Evolutionary conservation across 2,888 invertebrate species (phyloP).

Genomic region (Odontomyia ornata): DNA sequence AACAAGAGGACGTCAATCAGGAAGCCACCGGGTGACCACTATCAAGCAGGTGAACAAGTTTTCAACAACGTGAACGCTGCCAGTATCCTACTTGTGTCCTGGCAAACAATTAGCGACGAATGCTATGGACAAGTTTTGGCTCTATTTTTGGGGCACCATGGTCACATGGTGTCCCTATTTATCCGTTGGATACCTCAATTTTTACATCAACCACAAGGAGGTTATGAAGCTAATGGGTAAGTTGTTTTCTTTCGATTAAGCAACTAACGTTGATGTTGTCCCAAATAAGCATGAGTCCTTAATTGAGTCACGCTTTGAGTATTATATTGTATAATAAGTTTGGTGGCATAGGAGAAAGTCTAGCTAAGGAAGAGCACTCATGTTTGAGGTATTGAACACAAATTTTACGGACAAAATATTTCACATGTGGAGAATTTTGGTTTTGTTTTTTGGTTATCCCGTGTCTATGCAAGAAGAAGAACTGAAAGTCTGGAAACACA

Average conservation of each 20-base stretch:
- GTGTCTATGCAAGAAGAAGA: too few species aligned
- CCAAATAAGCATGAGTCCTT: constrained; percentile 7
- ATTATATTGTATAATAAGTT: too few species aligned
- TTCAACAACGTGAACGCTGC: constrained; percentile 11
- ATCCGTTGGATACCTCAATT: constrained; percentile 77
- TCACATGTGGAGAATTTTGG: too few species aligned
- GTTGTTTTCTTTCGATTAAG: constrained; percentile 56
- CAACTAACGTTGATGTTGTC: neutral
- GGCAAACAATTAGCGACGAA: constrained; percentile 44
- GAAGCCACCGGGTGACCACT: constrained; percentile 17
- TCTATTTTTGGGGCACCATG: constrained; percentile 49
- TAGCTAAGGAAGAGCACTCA: too few species aligned
- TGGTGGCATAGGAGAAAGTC: too few species aligned
- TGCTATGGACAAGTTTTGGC: constrained; percentile 50
- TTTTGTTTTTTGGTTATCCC: too few species aligned
- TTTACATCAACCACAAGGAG: constrained; percentile 82
- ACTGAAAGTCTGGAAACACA: too few species aligned
- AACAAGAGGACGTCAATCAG: constrained; percentile 14
- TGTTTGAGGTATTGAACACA: too few species aligned
- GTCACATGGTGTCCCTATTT: constrained; percentile 58
- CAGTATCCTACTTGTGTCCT: neutral
- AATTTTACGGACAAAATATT: too few species aligned
- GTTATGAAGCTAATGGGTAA: constrained; percentile 82
- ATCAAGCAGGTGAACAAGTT: constrained; percentile 10
- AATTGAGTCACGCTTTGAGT: neutral